Base-by-base conservation (phyloP, 2,888 invertebrate species). In the Cacoxenus indagator region DNA sequence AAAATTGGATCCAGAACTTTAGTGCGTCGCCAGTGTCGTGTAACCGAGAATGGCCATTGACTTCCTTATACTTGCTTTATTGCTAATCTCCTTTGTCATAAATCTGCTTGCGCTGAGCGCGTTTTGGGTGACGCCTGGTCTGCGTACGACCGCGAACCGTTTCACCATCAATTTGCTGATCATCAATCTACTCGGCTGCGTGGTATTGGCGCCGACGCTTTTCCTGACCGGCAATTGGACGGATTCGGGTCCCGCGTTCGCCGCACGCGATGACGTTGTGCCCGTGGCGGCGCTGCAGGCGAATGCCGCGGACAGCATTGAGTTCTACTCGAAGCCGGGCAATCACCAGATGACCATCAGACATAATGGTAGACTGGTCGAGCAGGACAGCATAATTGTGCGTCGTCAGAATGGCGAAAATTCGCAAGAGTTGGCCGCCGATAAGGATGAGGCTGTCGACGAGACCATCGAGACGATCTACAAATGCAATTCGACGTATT, bases 81-180 rank as follows among this genome's bases (percentile, higher is more conserved):
- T 88, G 77, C 81, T 88, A 75, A 79, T 88, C 78, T 88, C 88
- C 75, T 87, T 88, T 73, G 77, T 84, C 75, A 86, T 87, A 70
- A 88, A 88, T 81, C 76, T 88, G 70, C 78, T 88, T 81, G 88
- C 88, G 70, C 79, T 88, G 76, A 87, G 88, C 76, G 88, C 88
- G 70, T 88, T 88, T 74, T 88, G 88, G 88, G 86, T 88, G 76
- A 88, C 88, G 73, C 88, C 88, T 65, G 86, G 86, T 71, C 77
- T 88, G 72, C 87, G 88, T 75, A 88, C 88, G 72, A 88, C 87
- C 70, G 88, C 88, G 65, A 88, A 88, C 78, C 88, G 88, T 14
- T 88, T 88, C 71, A 88, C 88, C 72, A 88, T 88, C 70, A 88
- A 88, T 78, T 76, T 88, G 70, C 77, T 88, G 64, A 83, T 88